phyloP scores from a whole-genome alignment of 2,888 invertebrate genomes.

The Oscheius sp. region DNA sequence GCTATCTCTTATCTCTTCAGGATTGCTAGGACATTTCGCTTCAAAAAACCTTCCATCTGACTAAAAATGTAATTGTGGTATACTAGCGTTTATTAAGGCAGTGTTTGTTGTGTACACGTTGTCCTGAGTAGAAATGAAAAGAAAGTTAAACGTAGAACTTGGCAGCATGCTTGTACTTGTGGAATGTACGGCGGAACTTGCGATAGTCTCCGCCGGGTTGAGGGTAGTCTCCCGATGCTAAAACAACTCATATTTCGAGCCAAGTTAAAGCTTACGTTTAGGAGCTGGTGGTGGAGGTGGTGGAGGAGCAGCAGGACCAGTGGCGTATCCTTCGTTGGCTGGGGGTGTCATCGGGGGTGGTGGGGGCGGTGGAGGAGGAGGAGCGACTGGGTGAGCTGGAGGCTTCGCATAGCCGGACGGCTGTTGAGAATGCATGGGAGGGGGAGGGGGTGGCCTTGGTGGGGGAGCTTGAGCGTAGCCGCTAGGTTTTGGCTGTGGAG shows the following conservation, averaged over 20 bases:
- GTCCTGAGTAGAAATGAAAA: slow-evolving; percentile 14
- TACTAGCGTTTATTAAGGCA: slow-evolving; percentile 31
- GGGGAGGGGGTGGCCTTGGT: slow-evolving; percentile 1
- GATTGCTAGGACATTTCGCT: no score
- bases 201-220: neutral
- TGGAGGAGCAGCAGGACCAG: neutral
- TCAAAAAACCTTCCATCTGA: no score
- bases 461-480: slow-evolving; percentile 2
- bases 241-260: neutral
- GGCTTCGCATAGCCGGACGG: neutral
- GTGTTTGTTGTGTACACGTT: slow-evolving; percentile 23
- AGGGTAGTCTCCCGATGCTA: slow-evolving; percentile 3
- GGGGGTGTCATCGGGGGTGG: neutral
- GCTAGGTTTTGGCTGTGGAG: slow-evolving; percentile 5
- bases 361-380: slow-evolving; percentile 18
- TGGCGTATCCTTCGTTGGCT: slow-evolving; percentile 6
- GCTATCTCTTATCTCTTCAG: no score
- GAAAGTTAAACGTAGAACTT: neutral
- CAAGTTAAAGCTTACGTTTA: neutral
- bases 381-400: neutral
- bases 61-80: no score
- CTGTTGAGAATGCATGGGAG: neutral
- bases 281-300: slow-evolving; percentile 8
- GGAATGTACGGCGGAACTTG: neutral
- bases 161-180: slow-evolving; percentile 1